A percentile compares a stretch with the other conserved stretches of the same genome.
phyloP scores from a whole-genome alignment of 1,140 invertebrate genomes.

The Penaeus chinensis region DNA sequence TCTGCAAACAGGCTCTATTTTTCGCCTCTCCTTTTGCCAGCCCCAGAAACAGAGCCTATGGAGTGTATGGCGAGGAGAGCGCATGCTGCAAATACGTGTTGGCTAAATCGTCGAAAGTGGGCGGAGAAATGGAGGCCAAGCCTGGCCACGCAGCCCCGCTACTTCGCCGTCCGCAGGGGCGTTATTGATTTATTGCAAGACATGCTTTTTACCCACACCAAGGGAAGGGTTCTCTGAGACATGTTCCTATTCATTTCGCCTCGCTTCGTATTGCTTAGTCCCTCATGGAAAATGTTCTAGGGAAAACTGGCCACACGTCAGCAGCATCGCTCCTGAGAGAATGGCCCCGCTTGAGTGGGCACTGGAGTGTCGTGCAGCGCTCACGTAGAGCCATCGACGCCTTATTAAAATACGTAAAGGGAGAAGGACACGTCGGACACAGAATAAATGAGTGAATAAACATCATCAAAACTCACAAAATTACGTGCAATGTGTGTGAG shows the following conservation, averaged over 20 bases:
- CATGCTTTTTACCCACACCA: conserved; percentile 52
- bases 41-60: background rate
- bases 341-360: background rate
- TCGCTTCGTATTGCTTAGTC: conserved; percentile 34
- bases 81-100: conserved; percentile 26
- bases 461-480: no score
- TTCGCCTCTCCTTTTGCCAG: no score
- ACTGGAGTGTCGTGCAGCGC: background rate
- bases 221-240: conserved; percentile 44
- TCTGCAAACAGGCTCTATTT: no score
- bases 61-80: background rate
- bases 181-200: conserved; percentile 61
- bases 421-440: background rate
- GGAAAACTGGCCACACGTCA: no score
- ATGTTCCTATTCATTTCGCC: conserved; percentile 55
- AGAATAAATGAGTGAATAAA: background rate
- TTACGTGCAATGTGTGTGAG: no score
- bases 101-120: conserved; percentile 45
- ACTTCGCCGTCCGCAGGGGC: background rate
- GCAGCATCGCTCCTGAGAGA: background rate
- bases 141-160: background rate
- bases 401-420: background rate
- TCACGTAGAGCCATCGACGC: background rate
- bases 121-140: conserved; percentile 34
- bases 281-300: background rate